These are phyloP conservation scores for Psilopogon haemacephalus DNA, from an alignment of 2,113 vertebrate species.

Conservation along the genomic window DNA sequence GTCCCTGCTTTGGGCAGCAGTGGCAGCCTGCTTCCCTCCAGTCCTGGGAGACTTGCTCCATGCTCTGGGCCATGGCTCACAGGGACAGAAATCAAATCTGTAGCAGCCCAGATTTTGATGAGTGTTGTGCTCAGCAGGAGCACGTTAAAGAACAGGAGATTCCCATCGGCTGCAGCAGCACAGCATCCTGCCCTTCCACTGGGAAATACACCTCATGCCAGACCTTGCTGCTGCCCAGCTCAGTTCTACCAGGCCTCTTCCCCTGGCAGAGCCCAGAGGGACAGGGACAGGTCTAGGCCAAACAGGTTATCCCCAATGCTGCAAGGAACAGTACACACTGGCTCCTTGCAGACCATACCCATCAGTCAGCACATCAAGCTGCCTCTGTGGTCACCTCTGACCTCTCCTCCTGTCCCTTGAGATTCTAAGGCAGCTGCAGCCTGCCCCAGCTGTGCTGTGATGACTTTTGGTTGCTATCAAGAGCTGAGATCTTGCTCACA, in stretches of 20 bases:
- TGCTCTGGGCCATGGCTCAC: rapidly evolving
- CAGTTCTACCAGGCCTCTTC: background rate
- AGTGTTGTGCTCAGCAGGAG: background rate
- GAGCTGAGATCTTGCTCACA: background rate
- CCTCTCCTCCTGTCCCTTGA: background rate
- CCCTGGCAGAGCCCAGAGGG: background rate
- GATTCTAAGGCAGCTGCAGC: background rate
- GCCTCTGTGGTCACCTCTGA: background rate
- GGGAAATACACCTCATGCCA: rapidly evolving
- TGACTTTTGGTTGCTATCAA: background rate
- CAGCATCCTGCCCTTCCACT: background rate
- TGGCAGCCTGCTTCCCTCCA: background rate
- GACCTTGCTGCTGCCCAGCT: background rate
- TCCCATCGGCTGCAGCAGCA: background rate
- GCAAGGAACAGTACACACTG: rapidly evolving
- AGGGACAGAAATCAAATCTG: background rate
- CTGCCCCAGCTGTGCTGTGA: background rate
- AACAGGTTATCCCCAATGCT: background rate
- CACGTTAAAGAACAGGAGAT: rapidly evolving
- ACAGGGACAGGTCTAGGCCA: background rate
- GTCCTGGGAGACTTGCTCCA: rapidly evolving
- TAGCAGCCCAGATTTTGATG: background rate
- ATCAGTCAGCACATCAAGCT: background rate
- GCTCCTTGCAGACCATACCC: background rate
- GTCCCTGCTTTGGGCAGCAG: background rate